Evolutionary conservation across 1,140 invertebrate species (phyloP).

Genomic region (Papilio glaucus): DNA sequence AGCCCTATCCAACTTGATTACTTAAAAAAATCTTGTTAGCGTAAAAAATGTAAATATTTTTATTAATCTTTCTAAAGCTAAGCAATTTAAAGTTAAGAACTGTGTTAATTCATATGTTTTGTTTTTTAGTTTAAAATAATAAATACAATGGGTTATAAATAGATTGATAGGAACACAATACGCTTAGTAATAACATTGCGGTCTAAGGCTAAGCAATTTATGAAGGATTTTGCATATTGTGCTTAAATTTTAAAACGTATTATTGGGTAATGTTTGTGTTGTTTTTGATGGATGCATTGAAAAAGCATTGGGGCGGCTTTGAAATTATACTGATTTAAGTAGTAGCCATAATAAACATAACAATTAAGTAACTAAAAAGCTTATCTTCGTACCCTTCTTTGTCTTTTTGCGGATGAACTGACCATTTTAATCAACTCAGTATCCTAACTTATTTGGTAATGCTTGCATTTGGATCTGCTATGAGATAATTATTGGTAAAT

Average conservation of each 20-base stretch:
- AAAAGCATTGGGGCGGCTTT: conserved; percentile 21
- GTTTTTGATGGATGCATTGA: background rate
- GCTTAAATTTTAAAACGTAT: background rate
- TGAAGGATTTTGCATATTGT: no score
- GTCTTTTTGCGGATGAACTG: conserved; percentile 21
- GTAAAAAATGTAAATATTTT: conserved; percentile 24
- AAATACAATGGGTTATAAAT: background rate
- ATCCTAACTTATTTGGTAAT: conserved; percentile 35
- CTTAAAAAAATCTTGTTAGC: background rate
- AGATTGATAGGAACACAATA: background rate
- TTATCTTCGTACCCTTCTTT: background rate
- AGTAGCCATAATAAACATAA: conserved; percentile 6
- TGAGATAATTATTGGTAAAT: conserved; percentile 26
- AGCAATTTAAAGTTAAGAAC: no score
- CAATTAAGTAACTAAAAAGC: conserved; percentile 14
- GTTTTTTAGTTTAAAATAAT: background rate
- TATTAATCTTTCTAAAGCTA: no score
- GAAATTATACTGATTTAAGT: conserved; percentile 26
- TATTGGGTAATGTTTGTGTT: conserved; percentile 1
- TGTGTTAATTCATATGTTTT: background rate
- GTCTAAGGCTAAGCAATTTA: background rate
- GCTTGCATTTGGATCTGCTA: conserved; percentile 39
- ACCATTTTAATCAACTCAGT: conserved; percentile 9
- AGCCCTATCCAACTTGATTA: conserved; percentile 44
- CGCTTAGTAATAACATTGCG: background rate